A percentile compares a stretch with the other conserved stretches of the same genome.
These are phyloP conservation scores for Hesperophylax magnus DNA, from an alignment of 1,140 invertebrate species.

Conservation along the genomic window DNA sequence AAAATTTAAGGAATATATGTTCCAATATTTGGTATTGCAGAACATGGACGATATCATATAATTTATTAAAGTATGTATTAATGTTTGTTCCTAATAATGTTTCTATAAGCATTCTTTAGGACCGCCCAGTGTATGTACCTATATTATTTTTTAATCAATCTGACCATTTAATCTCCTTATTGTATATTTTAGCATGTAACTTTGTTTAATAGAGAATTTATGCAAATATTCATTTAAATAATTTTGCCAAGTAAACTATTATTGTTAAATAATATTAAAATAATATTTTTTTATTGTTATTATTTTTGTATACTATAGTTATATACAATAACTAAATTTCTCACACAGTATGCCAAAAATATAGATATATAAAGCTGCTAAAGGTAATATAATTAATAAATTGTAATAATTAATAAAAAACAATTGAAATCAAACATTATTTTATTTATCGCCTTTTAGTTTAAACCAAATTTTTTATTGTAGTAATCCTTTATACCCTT, in stretches of 20 bases:
- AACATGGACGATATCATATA: too few species aligned
- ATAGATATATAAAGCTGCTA: constrained; percentile 50
- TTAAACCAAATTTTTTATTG: too few species aligned
- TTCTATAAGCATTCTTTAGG: not conserved
- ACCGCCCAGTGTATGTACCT: too few species aligned
- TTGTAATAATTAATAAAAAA: constrained; percentile 39
- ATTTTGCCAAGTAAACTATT: constrained; percentile 39
- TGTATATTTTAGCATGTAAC: constrained; percentile 11
- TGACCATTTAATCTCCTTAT: not conserved
- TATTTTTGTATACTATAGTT: constrained; percentile 47
- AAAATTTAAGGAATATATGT: too few species aligned
- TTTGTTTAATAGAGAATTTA: constrained; percentile 27
- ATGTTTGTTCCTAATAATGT: not conserved
- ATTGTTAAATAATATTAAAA: constrained; percentile 41
- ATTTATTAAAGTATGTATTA: too few species aligned
- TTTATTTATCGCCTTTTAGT: not conserved
- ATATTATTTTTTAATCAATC: not conserved
- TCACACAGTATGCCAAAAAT: constrained; percentile 51
- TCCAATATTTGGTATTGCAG: too few species aligned
- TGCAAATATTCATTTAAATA: constrained; percentile 31
- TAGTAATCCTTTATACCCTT: too few species aligned
- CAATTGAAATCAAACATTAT: not conserved
- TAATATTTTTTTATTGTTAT: constrained; percentile 44
- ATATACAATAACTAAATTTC: constrained; percentile 44
- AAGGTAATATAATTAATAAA: constrained; percentile 48